Percentiles rank a stretch among this genome's conserved stretches.
Conservation (phyloP, 2,113 vertebrate species). For the Rhea americana region DNA sequence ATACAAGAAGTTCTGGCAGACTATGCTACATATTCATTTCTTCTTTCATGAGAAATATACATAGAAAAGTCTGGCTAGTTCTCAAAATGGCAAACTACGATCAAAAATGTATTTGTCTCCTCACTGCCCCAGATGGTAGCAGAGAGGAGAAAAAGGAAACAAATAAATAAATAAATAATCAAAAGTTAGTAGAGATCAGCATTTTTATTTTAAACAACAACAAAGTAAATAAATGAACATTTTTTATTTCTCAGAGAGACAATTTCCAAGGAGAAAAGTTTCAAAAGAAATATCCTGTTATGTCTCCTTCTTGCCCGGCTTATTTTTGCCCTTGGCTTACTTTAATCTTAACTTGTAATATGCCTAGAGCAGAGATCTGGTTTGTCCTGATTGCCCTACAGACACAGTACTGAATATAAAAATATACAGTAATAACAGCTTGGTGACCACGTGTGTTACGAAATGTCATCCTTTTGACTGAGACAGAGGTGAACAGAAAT, state of each 20-base stretch:
- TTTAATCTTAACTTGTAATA: not conserved
- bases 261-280: not conserved
- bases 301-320: accelerated
- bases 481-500: not conserved
- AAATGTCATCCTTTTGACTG: conserved; percentile 1
- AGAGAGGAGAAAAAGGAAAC: not conserved
- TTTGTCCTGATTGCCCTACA: not conserved
- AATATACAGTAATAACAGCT: not conserved
- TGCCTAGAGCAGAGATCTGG: not conserved
- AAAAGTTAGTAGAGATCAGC: not conserved
- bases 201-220: not conserved
- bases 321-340: not conserved
- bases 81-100: not conserved
- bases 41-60: not conserved
- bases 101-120: not conserved
- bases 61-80: not conserved
- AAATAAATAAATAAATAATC: not conserved
- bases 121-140: not conserved
- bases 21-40: not conserved
- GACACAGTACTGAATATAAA: not conserved
- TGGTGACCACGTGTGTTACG: not conserved
- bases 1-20: not conserved
- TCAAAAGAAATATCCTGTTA: not conserved
- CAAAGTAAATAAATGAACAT: not conserved
- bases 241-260: not conserved